A percentile compares a stretch with the other conserved stretches of the same genome.
These are phyloP conservation scores for Ptilodon capucinus DNA, from an alignment of 2,888 invertebrate genomes.

Conservation along the genomic window DNA sequence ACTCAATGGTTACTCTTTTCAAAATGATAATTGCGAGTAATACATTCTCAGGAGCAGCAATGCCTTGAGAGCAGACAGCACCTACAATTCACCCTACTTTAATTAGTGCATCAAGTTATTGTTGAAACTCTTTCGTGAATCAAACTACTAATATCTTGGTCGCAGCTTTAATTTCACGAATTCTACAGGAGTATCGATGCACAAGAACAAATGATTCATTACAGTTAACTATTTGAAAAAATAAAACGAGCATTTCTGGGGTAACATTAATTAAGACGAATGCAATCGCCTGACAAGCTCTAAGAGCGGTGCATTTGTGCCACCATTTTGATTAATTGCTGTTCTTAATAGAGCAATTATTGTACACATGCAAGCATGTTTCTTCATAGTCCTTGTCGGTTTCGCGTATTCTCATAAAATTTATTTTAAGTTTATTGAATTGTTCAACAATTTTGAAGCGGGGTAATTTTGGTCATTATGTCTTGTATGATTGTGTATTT, in stretches of 20 bases:
- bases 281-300: conserved; percentile 16
- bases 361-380: conserved; percentile 18
- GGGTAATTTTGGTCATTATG: neutral
- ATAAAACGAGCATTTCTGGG: conserved; percentile 18
- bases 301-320: conserved; percentile 17
- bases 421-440: neutral
- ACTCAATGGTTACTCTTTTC: no score
- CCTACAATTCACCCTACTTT: neutral
- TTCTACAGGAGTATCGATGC: neutral
- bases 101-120: neutral
- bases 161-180: neutral
- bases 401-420: neutral
- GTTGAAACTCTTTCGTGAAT: neutral
- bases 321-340: conserved; percentile 56
- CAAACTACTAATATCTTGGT: neutral
- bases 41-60: no score
- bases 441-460: neutral
- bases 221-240: conserved; percentile 11
- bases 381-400: conserved; percentile 6
- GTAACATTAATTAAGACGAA: conserved; percentile 28
- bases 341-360: conserved; percentile 56
- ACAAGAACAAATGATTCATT: conserved; percentile 5
- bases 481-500: neutral
- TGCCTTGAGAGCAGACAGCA: no score
- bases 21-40: no score